Percentiles rank a stretch among this genome's conserved stretches.
Evolutionary conservation across 2,888 invertebrate genomes (phyloP).

Genomic region (Scrobipalpa atriplicella): DNA sequence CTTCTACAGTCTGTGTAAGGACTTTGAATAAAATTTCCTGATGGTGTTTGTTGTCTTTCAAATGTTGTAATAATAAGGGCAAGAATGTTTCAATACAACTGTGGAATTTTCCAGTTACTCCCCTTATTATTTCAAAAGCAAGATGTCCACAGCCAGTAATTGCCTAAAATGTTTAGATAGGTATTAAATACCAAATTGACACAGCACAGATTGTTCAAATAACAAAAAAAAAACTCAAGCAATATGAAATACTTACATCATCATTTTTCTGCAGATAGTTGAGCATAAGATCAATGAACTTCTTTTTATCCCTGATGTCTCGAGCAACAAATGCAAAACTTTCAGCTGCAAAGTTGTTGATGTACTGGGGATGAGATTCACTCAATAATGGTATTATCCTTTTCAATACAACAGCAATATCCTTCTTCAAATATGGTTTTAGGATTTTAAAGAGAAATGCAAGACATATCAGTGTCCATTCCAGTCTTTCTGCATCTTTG

Average conservation of each 20-base stretch:
- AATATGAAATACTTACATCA: conserved; percentile 81
- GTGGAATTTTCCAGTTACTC: conserved; percentile 93
- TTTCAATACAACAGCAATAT: conserved; percentile 88
- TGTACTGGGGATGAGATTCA: conserved; percentile 90
- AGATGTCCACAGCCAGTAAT: conserved; percentile 92
- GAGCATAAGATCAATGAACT: conserved; percentile 87
- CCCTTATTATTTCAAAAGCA: conserved; percentile 94
- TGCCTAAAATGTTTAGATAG: conserved; percentile 80
- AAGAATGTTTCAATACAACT: conserved; percentile 90
- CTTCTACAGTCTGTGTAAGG: conserved; percentile 84
- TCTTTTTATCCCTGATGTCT: conserved; percentile 91
- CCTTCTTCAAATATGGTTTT: conserved; percentile 91
- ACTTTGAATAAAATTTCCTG: conserved; percentile 84
- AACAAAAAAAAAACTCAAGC: background rate
- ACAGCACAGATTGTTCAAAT: conserved; percentile 9
- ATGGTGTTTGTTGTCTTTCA: conserved; percentile 77
- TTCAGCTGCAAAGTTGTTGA: conserved; percentile 97
- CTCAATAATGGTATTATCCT: conserved; percentile 89
- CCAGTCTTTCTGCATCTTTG: conserved; percentile 92
- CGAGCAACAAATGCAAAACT: conserved; percentile 97
- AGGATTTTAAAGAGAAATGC: conserved; percentile 96
- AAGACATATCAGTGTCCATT: conserved; percentile 92
- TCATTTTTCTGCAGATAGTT: conserved; percentile 85
- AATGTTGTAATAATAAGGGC: conserved; percentile 84
- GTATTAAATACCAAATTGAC: conserved; percentile 31